Evolutionary conservation across 92 coral and sea anemone genomes (phyloP).

Genomic region (Parazoanthus swiftii): DNA sequence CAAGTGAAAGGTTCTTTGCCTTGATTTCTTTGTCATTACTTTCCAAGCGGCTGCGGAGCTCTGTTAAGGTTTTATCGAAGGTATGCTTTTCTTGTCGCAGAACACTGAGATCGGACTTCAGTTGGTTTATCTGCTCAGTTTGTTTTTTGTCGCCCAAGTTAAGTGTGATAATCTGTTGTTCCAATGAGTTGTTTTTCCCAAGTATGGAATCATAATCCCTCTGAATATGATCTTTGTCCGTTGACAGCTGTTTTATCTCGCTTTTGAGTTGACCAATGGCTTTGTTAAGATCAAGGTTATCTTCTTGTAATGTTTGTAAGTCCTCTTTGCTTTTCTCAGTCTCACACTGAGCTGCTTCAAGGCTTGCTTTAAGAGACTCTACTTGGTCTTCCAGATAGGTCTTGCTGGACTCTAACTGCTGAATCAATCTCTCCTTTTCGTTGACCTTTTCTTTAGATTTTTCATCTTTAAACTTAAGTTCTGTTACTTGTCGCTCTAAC

Average conservation of each 20-base stretch:
- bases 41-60: slow-evolving; percentile 66
- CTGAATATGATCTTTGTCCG: slow-evolving; percentile 76
- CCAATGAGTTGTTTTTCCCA: slow-evolving; percentile 62
- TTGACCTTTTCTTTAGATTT: slow-evolving; percentile 85
- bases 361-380: slow-evolving; percentile 67
- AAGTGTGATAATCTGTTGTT: slow-evolving; percentile 67
- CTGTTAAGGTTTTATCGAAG: slow-evolving; percentile 61
- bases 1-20: slow-evolving; percentile 53
- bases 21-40: slow-evolving; percentile 57
- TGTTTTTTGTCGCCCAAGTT: slow-evolving; percentile 60
- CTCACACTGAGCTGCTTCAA: slow-evolving; percentile 68
- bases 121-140: slow-evolving; percentile 82
- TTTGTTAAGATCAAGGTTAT: slow-evolving; percentile 77
- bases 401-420: slow-evolving; percentile 76
- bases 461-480: slow-evolving; percentile 72
- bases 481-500: slow-evolving; percentile 87
- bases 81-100: slow-evolving; percentile 66
- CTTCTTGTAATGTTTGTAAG: slow-evolving; percentile 70
- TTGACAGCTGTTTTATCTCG: slow-evolving; percentile 52
- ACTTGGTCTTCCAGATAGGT: slow-evolving; percentile 75
- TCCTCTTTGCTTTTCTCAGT: slow-evolving; percentile 69
- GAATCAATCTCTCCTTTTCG: slow-evolving; percentile 86
- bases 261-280: slow-evolving; percentile 61
- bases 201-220: slow-evolving; percentile 75
- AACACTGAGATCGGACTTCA: slow-evolving; percentile 61